A percentile compares a stretch with the other conserved stretches of the same genome.
Conservation (phyloP, 2,113 vertebrate genomes). For the Hemichromis elongatus region DNA sequence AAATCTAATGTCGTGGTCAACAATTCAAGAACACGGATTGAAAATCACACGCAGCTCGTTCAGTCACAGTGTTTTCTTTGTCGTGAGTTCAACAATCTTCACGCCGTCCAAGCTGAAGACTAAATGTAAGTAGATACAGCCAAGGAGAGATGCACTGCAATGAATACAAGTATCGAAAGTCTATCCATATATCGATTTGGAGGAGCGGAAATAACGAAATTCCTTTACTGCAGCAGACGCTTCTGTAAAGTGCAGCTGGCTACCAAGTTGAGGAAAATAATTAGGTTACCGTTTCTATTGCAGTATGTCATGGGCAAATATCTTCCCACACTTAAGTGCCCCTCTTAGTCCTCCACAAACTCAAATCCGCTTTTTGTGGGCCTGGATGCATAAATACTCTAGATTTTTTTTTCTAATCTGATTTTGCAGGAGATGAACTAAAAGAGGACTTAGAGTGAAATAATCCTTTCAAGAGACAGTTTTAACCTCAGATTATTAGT, state of each 20-base stretch:
- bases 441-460: background rate
- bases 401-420: conserved; percentile 28
- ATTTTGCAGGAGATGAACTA: background rate
- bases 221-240: background rate
- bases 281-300: background rate
- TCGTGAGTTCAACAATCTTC: conserved; percentile 34
- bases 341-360: conserved; percentile 2
- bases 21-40: background rate
- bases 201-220: background rate
- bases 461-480: conserved; percentile 12
- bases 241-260: background rate
- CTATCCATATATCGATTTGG: background rate
- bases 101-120: conserved; percentile 31
- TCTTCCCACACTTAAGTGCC: background rate
- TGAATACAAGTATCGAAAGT: conserved; percentile 3
- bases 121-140: conserved; percentile 40
- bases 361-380: conserved; percentile 20
- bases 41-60: background rate
- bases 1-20: background rate
- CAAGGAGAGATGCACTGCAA: conserved; percentile 36
- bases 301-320: background rate
- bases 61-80: conserved; percentile 13
- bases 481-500: conserved; percentile 34
- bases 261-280: background rate
- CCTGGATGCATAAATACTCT: conserved; percentile 8